These are phyloP conservation scores for Crotalus adamanteus DNA, from an alignment of 2,797 vertebrate genomes.

Conservation along the genomic window DNA sequence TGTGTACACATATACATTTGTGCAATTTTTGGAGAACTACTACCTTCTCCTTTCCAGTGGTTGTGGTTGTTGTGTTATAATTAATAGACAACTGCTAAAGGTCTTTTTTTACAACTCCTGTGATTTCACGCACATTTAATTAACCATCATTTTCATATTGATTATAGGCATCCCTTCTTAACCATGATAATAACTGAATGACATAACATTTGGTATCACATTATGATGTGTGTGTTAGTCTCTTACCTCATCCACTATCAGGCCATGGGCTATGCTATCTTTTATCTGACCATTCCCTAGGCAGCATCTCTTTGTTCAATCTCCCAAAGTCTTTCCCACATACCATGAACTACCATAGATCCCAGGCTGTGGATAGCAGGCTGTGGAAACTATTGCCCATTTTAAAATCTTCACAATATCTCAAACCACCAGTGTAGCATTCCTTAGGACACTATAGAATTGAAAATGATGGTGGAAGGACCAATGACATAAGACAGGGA, in stretches of 20 bases:
- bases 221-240: background rate
- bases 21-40: background rate
- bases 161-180: no score
- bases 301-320: background rate
- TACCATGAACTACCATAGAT: background rate
- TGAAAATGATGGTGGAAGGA: background rate
- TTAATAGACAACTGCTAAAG: background rate
- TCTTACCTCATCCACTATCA: background rate
- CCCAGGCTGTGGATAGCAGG: background rate
- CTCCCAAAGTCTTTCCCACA: background rate
- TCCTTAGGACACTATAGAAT: background rate
- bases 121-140: no score
- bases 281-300: background rate
- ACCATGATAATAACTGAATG: no score
- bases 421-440: background rate
- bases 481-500: background rate
- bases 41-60: background rate
- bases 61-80: background rate
- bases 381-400: background rate
- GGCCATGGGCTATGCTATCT: background rate
- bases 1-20: no score
- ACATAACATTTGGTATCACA: no score
- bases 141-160: no score
- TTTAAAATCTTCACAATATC: background rate
- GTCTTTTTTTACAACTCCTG: no score